These are phyloP conservation scores for Tapirus terrestris DNA, from an alignment of 2,113 vertebrate species.

Conservation along the genomic window DNA sequence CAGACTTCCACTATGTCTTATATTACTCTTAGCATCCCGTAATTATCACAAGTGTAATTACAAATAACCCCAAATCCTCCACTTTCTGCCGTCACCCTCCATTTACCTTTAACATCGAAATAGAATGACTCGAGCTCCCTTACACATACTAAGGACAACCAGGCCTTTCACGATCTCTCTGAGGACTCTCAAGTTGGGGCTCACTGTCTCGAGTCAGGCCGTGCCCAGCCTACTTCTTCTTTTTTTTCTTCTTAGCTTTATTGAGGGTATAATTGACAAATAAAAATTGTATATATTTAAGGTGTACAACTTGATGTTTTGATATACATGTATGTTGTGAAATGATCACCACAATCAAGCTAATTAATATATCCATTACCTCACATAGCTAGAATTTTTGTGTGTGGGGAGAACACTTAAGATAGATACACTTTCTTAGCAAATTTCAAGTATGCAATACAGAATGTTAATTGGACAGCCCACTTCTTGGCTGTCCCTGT, in stretches of 20 bases:
- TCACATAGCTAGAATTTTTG: neutral
- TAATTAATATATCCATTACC: neutral
- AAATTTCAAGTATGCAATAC: neutral
- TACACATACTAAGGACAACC: neutral
- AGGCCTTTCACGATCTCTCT: neutral
- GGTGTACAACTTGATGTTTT: neutral
- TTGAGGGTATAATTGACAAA: neutral
- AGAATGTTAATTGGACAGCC: neutral
- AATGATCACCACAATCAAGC: neutral
- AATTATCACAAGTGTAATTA: neutral
- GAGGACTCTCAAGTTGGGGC: neutral
- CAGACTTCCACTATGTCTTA: neutral
- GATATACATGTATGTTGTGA: neutral
- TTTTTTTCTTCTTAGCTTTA: neutral
- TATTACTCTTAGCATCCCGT: neutral
- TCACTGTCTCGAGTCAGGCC: neutral
- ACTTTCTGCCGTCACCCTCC: neutral
- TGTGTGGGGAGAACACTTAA: neutral
- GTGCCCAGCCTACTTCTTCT: too few species aligned
- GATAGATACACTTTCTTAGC: neutral
- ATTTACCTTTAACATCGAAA: neutral
- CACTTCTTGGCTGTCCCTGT: neutral
- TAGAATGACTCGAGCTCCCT: neutral
- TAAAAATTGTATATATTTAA: neutral
- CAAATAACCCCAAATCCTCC: neutral